These are phyloP conservation scores for Porites cylindrica DNA, from an alignment of 92 coral and sea anemone species.

Conservation along the genomic window DNA sequence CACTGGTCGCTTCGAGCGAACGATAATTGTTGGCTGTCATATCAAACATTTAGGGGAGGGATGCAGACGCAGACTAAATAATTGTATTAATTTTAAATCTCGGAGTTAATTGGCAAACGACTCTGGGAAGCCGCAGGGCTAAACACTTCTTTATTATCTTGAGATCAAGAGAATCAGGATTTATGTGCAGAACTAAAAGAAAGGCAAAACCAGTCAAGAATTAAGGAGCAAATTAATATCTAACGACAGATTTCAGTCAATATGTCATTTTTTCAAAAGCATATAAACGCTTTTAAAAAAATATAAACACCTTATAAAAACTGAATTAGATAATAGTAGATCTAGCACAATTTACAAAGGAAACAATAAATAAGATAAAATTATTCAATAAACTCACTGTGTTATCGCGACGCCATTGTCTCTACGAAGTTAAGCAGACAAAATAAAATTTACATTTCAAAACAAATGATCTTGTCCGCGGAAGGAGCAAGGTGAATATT, in stretches of 20 bases:
- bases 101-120: too few relatives aligned
- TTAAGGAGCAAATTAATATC: not conserved
- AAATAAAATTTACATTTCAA: not conserved
- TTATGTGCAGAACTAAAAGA: not conserved
- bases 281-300: not conserved
- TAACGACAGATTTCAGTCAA: not conserved
- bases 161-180: too few relatives aligned
- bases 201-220: not conserved
- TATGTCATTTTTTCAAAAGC: not conserved
- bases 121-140: too few relatives aligned
- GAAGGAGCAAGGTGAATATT: not conserved
- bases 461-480: not conserved
- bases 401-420: conserved; percentile 23
- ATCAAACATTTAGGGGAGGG: too few relatives aligned
- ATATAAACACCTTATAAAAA: not conserved
- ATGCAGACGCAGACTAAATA: too few relatives aligned
- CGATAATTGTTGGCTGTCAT: too few relatives aligned
- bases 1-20: too few relatives aligned
- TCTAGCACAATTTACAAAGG: not conserved
- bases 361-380: not conserved
- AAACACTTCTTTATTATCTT: too few relatives aligned
- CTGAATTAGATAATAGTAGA: too few relatives aligned
- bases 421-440: not conserved
- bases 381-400: not conserved
- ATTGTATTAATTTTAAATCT: too few relatives aligned